Percentiles rank a stretch among this genome's conserved stretches.
Conservation (phyloP, 1,140 invertebrate genomes). For the Drosophila insularis region DNA sequence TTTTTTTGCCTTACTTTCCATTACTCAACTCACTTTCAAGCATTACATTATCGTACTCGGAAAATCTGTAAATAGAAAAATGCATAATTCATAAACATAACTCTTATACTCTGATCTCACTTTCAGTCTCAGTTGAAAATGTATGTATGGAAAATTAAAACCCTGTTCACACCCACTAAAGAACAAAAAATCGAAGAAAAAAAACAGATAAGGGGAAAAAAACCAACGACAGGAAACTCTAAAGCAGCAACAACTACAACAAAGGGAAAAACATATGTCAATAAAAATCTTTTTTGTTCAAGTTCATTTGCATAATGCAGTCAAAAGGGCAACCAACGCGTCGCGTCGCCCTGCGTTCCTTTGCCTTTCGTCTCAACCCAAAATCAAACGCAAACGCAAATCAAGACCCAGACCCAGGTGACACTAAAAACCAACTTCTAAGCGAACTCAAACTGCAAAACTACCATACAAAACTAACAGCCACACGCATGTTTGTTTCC, state of each 20-base stretch:
- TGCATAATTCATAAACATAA: conserved; percentile 70
- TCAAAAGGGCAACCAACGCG: conserved; percentile 71
- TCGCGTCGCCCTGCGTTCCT: conserved; percentile 19
- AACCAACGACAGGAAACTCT: conserved; percentile 64
- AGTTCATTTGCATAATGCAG: conserved; percentile 77
- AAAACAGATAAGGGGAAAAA: neutral
- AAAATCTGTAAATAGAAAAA: conserved; percentile 44
- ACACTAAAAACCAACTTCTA: conserved; percentile 62
- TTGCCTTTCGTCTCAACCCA: conserved; percentile 31
- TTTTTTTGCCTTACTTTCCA: conserved; percentile 13
- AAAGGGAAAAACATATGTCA: conserved; percentile 74
- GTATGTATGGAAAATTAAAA: conserved; percentile 55
- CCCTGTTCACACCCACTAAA: conserved; percentile 73
- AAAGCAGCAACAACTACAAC: conserved; percentile 25
- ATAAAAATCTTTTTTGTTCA: conserved; percentile 70
- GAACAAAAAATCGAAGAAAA: neutral
- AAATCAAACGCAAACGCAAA: neutral
- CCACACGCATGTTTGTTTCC: conserved; percentile 72
- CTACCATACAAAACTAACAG: conserved; percentile 38
- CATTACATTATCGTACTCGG: conserved; percentile 23
- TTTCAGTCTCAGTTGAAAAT: conserved; percentile 39
- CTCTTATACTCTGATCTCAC: conserved; percentile 59
- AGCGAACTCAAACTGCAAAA: conserved; percentile 64
- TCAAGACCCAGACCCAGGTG: conserved; percentile 46
- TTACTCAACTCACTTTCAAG: conserved; percentile 42